Conservation (phyloP, 92 coral and sea anemone species). For the Zoanthus sansibaricus region DNA sequence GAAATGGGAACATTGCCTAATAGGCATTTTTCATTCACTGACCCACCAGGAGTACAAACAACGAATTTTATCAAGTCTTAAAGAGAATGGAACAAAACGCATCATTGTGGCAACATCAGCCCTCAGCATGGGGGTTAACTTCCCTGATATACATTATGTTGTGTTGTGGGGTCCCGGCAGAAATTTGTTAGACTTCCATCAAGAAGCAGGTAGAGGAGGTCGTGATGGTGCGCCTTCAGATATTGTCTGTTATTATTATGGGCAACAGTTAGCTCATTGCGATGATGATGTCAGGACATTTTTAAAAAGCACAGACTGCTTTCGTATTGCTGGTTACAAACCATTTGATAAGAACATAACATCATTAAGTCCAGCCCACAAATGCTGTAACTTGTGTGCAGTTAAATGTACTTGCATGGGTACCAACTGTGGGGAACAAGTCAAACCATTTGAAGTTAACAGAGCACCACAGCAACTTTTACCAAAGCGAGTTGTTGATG, state of each 20-base stretch:
- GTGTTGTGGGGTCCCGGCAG: slow-evolving; percentile 59
- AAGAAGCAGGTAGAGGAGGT: slow-evolving; percentile 70
- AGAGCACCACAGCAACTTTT: slow-evolving; percentile 11
- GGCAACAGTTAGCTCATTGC: slow-evolving; percentile 67
- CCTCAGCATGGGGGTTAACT: slow-evolving; percentile 71
- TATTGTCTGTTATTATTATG: slow-evolving; percentile 46
- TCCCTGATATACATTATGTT: slow-evolving; percentile 57
- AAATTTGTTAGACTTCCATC: slow-evolving; percentile 66
- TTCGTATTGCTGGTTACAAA: slow-evolving; percentile 42
- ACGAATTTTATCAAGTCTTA: slow-evolving; percentile 41
- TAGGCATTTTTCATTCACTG: neutral
- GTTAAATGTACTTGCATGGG: slow-evolving; percentile 19
- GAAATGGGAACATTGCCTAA: slow-evolving; percentile 50
- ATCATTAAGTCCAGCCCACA: slow-evolving; percentile 18
- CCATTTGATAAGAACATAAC: slow-evolving; percentile 37
- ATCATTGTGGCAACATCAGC: slow-evolving; percentile 59
- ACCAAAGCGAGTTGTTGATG: slow-evolving; percentile 26
- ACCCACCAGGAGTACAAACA: slow-evolving; percentile 54
- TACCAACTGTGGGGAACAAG: slow-evolving; percentile 14
- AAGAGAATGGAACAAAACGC: slow-evolving; percentile 57
- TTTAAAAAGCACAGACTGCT: slow-evolving; percentile 59
- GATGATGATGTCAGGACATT: slow-evolving; percentile 55
- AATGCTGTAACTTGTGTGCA: slow-evolving; percentile 34
- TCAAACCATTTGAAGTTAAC: slow-evolving; percentile 12
- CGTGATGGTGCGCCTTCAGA: slow-evolving; percentile 62